A percentile compares a stretch with the other conserved stretches of the same genome.
These are phyloP conservation scores for Antedon mediterranea DNA, from an alignment of 53 echinoderm and acorn worm species.

Conservation along the genomic window DNA sequence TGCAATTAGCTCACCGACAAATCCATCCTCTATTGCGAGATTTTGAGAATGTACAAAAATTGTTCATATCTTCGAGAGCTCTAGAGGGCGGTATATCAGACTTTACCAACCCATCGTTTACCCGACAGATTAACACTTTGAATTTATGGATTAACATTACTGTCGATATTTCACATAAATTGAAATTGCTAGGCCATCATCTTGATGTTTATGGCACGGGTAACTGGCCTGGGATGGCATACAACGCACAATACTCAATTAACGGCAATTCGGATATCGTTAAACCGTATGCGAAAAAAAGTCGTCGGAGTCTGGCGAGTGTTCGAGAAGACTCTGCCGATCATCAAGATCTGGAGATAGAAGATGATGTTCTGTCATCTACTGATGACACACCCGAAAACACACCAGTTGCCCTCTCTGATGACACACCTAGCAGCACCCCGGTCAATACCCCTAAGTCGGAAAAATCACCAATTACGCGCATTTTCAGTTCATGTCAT, in stretches of 20 bases:
- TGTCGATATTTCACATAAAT: conserved; percentile 59
- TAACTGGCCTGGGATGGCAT: conserved; percentile 43
- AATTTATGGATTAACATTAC: conserved; percentile 87
- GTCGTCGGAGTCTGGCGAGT: background rate
- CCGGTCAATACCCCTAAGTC: background rate
- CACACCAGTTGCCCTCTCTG: conserved; percentile 20
- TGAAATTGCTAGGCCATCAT: conserved; percentile 43
- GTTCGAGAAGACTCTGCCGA: conserved; percentile 1
- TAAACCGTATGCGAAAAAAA: background rate
- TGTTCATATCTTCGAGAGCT: conserved; percentile 62
- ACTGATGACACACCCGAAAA: background rate
- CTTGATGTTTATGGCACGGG: conserved; percentile 35
- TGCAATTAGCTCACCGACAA: conserved; percentile 45
- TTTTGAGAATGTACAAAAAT: conserved; percentile 46
- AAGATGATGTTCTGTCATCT: conserved; percentile 11
- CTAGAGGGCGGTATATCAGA: conserved; percentile 42
- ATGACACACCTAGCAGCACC: background rate
- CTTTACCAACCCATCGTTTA: conserved; percentile 31
- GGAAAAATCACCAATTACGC: conserved; percentile 52
- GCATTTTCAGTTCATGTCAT: conserved; percentile 89
- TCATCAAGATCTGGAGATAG: background rate
- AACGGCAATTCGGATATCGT: background rate
- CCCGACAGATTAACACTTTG: conserved; percentile 39
- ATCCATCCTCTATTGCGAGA: conserved; percentile 38
- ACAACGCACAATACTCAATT: background rate